Percentiles rank a stretch among this genome's conserved stretches.
These are phyloP conservation scores for Blastobasis lacticolella DNA, from an alignment of 2,888 invertebrate species.

Conservation along the genomic window DNA sequence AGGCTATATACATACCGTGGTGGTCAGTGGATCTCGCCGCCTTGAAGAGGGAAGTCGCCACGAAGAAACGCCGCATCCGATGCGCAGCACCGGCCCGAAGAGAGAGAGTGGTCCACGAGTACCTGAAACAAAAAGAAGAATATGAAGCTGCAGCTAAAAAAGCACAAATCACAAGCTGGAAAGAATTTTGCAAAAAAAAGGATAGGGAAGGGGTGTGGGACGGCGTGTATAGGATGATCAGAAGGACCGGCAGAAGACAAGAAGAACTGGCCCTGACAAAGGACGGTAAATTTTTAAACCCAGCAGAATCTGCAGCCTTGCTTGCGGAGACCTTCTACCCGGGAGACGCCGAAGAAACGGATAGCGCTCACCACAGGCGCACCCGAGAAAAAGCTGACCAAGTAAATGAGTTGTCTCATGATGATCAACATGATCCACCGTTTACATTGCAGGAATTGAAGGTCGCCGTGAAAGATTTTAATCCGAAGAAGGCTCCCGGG, in stretches of 20 bases:
- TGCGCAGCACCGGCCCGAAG: slow-evolving; percentile 7
- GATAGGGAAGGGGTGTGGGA: slow-evolving; percentile 1
- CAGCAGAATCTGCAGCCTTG: slow-evolving; percentile 1
- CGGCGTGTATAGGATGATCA: slow-evolving; percentile 8
- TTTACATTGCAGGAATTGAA: slow-evolving; percentile 11
- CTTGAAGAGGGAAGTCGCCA: not conserved
- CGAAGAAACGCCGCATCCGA: not conserved
- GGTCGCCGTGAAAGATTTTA: slow-evolving; percentile 5
- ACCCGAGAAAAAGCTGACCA: not conserved
- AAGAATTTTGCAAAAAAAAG: not conserved
- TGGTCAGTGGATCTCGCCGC: slow-evolving; percentile 12
- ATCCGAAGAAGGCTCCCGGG: slow-evolving; percentile 18
- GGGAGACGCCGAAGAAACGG: slow-evolving; percentile 9
- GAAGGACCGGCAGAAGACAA: slow-evolving; percentile 1
- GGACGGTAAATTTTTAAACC: not conserved
- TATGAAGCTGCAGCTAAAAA: not conserved
- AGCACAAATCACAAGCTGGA: not conserved
- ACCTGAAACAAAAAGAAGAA: slow-evolving; percentile 2
- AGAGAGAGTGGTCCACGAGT: slow-evolving; percentile 1
- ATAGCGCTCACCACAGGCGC: not conserved
- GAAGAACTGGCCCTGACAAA: slow-evolving; percentile 4
- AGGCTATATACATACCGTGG: slow-evolving; percentile 9
- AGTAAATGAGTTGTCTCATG: not conserved
- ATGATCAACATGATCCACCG: slow-evolving; percentile 8
- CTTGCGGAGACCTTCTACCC: slow-evolving; percentile 8